phyloP scores from a whole-genome alignment of 1,140 invertebrate genomes.

The Leptestheria dahalacensis region DNA sequence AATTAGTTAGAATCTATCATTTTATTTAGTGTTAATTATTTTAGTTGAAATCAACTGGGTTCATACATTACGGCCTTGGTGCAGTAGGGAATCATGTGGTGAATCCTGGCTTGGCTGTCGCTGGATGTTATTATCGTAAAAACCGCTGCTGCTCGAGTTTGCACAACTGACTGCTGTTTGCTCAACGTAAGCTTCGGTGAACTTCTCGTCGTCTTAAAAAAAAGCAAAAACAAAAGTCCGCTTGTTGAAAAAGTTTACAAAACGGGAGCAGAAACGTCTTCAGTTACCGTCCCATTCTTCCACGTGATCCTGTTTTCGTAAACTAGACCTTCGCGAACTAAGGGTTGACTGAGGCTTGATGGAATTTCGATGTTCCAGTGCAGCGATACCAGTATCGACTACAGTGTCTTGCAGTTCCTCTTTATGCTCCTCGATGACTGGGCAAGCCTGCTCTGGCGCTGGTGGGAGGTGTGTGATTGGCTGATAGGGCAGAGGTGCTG shows the following conservation, averaged over 20 bases:
- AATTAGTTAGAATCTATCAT: no score
- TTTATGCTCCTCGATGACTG: neutral
- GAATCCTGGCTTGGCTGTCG: neutral
- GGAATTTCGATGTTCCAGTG: neutral
- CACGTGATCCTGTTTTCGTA: neutral
- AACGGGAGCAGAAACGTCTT: no score
- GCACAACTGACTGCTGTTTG: neutral
- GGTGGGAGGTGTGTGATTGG: no score
- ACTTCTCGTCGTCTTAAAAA: neutral
- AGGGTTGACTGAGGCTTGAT: neutral
- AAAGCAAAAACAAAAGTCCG: no score
- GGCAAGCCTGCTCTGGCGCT: neutral
- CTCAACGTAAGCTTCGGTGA: neutral
- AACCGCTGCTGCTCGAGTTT: neutral
- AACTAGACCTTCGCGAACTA: slow-evolving; percentile 2
- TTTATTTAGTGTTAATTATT: no score
- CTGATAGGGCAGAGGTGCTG: neutral
- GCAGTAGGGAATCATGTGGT: no score
- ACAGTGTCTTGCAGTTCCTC: neutral
- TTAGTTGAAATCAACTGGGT: no score
- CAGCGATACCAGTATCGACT: neutral
- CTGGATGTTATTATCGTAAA: neutral
- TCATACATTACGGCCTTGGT: no score
- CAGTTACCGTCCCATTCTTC: neutral
- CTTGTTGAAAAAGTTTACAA: no score